A percentile compares a stretch with the other conserved stretches of the same genome.
phyloP scores from a whole-genome alignment of 2,888 invertebrate genomes.

The Parochlus steinenii region DNA sequence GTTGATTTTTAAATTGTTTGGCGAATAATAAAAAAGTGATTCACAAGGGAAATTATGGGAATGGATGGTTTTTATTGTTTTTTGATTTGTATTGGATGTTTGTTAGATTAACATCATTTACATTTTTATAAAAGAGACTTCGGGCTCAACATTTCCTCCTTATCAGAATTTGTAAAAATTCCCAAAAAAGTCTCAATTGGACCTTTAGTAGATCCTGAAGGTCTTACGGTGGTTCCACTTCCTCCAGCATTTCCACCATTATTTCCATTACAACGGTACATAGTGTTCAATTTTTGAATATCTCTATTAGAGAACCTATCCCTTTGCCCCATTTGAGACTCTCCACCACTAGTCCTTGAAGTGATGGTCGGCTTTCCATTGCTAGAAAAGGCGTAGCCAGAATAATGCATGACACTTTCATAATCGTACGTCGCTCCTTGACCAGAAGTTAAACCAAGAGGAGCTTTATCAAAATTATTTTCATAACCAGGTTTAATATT shows the following conservation, averaged over 20 bases:
- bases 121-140: too few species aligned
- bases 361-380: conserved; percentile 56
- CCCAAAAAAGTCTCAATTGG: too few species aligned
- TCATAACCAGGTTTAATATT: conserved; percentile 50
- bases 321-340: conserved; percentile 52
- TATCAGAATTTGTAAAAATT: too few species aligned
- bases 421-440: conserved; percentile 62
- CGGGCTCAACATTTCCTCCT: too few species aligned
- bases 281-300: conserved; percentile 51
- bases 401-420: conserved; percentile 72
- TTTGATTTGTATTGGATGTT: too few species aligned
- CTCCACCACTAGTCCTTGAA: conserved; percentile 37
- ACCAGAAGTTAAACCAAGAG: conserved; percentile 36
- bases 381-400: conserved; percentile 54
- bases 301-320: conserved; percentile 56
- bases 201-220: too few species aligned
- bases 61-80: too few species aligned
- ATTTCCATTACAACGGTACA: conserved; percentile 45
- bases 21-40: too few species aligned
- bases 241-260: conserved; percentile 1
- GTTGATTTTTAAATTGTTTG: too few species aligned
- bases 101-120: too few species aligned
- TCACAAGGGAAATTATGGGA: too few species aligned
- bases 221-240: background rate
- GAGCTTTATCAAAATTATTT: conserved; percentile 54